Evolutionary conservation across 2,888 invertebrate genomes (phyloP).

Genomic region (Troilus luridus): DNA sequence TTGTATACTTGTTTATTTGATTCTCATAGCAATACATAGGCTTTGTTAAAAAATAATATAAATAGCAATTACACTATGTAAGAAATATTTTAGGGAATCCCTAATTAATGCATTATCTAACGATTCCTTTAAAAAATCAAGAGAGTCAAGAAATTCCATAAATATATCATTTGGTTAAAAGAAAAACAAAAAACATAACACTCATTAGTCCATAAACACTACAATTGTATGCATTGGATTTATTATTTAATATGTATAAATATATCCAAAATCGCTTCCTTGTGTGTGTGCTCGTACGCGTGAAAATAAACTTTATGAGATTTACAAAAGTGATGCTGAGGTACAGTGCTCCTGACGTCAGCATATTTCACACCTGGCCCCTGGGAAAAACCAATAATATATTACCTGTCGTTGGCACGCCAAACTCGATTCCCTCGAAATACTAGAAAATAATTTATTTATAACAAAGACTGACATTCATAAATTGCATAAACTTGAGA

Average conservation of each 20-base stretch:
- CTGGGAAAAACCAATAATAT: conserved; percentile 59
- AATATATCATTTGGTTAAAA: conserved; percentile 3
- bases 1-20: background rate
- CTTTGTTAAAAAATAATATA: conserved; percentile 32
- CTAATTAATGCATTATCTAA: conserved; percentile 11
- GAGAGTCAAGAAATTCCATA: conserved; percentile 10
- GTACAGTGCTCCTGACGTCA: background rate
- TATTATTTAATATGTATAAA: background rate
- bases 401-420: conserved; percentile 9
- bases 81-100: conserved; percentile 16
- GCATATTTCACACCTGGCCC: conserved; percentile 59
- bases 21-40: conserved; percentile 30
- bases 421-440: background rate
- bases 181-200: background rate
- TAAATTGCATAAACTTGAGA: background rate
- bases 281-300: background rate
- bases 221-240: conserved; percentile 3
- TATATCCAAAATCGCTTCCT: background rate
- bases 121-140: background rate
- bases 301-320: conserved; percentile 42
- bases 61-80: conserved; percentile 12
- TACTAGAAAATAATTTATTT: background rate
- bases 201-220: conserved; percentile 38
- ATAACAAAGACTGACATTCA: conserved; percentile 47
- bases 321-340: conserved; percentile 9